These are phyloP conservation scores for Phaethon lepturus DNA, from an alignment of 2,113 vertebrate species.

Conservation along the genomic window DNA sequence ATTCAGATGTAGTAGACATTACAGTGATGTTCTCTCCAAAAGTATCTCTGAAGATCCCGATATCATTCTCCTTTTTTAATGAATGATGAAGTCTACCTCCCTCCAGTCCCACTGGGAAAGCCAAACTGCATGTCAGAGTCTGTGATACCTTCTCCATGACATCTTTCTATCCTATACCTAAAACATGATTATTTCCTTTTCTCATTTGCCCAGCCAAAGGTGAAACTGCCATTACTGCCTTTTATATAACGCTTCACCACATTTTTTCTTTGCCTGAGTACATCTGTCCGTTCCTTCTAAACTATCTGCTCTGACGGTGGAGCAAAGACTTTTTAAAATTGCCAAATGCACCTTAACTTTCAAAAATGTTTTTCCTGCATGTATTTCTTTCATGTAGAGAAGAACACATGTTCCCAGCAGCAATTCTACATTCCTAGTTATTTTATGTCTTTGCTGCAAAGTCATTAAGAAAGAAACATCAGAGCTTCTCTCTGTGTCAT, in stretches of 20 bases:
- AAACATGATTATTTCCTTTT: background rate
- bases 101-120: background rate
- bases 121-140: background rate
- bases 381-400: background rate
- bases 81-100: background rate
- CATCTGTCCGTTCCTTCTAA: background rate
- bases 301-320: background rate
- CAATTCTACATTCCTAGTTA: background rate
- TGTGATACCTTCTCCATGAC: accelerated
- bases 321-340: background rate
- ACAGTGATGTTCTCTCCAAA: background rate
- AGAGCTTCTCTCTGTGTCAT: background rate
- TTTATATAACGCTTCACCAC: background rate
- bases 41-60: background rate
- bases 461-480: background rate
- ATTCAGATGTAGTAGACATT: background rate
- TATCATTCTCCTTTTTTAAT: background rate
- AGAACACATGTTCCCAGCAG: background rate
- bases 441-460: background rate
- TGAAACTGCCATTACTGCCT: background rate
- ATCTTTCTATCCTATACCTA: background rate
- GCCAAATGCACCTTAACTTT: background rate
- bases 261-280: background rate
- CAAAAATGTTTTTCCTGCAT: background rate
- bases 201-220: background rate